Conservation (phyloP, 2,888 invertebrate genomes). For the Gari tellinella region DNA sequence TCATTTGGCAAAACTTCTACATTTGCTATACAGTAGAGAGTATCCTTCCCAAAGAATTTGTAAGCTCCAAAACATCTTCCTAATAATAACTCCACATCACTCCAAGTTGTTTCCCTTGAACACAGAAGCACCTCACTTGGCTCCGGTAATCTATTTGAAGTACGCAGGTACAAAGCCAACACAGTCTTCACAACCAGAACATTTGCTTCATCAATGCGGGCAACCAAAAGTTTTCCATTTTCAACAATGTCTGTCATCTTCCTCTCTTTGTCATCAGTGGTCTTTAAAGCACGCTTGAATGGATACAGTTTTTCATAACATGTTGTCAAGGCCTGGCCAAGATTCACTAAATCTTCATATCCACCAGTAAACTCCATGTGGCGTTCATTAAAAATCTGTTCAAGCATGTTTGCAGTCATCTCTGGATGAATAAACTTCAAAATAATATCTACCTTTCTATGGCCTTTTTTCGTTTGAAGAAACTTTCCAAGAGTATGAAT, state of each 20-base stretch:
- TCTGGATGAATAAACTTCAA: constrained; percentile 56
- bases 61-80: constrained; percentile 51
- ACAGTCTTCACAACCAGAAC: constrained; percentile 56
- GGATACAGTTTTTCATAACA: constrained; percentile 27
- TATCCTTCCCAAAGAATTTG: background rate
- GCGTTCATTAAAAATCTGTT: background rate
- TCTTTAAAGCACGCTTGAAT: constrained; percentile 20
- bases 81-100: constrained; percentile 61
- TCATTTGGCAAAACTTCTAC: constrained; percentile 63
- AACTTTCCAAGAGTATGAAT: constrained; percentile 51
- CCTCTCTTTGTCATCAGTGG: background rate
- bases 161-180: constrained; percentile 58
- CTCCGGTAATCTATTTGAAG: constrained; percentile 58
- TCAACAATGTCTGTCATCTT: constrained; percentile 57
- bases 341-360: background rate
- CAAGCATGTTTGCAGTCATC: constrained; percentile 4
- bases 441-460: constrained; percentile 13
- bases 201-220: constrained; percentile 58
- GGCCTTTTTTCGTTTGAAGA: constrained; percentile 20
- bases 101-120: constrained; percentile 54
- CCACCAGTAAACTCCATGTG: background rate
- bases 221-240: constrained; percentile 50
- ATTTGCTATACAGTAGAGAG: constrained; percentile 62
- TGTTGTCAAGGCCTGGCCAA: constrained; percentile 42
- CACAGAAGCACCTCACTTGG: constrained; percentile 66